Conservation (phyloP, 1,140 invertebrate genomes). For the Sycophila sp. region DNA sequence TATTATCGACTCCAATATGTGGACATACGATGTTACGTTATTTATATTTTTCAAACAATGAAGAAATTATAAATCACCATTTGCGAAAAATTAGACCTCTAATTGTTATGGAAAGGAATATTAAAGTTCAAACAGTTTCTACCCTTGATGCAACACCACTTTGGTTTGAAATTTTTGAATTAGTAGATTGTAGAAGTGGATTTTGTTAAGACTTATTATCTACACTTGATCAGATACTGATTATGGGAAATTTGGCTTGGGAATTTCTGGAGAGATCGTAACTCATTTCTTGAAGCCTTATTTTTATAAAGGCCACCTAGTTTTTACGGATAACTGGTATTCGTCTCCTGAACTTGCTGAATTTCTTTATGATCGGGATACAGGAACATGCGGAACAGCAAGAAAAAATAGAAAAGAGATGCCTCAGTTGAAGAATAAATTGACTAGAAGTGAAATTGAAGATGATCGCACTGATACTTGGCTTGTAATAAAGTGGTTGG, state of each 20-base stretch:
- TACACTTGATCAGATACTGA: conserved; percentile 41
- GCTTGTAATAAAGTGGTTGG: conserved; percentile 41
- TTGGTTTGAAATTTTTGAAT: conserved; percentile 48
- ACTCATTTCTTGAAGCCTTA: conserved; percentile 42
- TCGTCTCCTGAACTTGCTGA: conserved; percentile 40
- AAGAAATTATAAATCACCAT: conserved; percentile 40
- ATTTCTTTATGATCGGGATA: conserved; percentile 36
- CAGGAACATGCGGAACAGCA: conserved; percentile 43
- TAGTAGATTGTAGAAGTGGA: conserved; percentile 50
- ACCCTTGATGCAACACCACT: conserved; percentile 43
- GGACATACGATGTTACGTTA: conserved; percentile 40
- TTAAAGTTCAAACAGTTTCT: conserved; percentile 41
- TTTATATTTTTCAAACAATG: conserved; percentile 34
- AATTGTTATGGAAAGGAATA: too few relatives aligned
- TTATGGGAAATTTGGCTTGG: conserved; percentile 39
- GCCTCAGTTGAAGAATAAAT: conserved; percentile 42
- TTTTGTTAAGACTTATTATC: conserved; percentile 54
- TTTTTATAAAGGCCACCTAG: conserved; percentile 38
- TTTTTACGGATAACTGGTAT: conserved; percentile 45
- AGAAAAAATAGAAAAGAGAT: conserved; percentile 42
- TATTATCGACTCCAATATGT: conserved; percentile 47
- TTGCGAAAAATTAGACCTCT: conserved; percentile 33
- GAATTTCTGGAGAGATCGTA: conserved; percentile 39
- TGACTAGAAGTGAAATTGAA: conserved; percentile 38
- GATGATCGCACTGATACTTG: conserved; percentile 40